Evolutionary conservation across 1,140 invertebrate genomes (phyloP).

Genomic region (Drosophila santomea): DNA sequence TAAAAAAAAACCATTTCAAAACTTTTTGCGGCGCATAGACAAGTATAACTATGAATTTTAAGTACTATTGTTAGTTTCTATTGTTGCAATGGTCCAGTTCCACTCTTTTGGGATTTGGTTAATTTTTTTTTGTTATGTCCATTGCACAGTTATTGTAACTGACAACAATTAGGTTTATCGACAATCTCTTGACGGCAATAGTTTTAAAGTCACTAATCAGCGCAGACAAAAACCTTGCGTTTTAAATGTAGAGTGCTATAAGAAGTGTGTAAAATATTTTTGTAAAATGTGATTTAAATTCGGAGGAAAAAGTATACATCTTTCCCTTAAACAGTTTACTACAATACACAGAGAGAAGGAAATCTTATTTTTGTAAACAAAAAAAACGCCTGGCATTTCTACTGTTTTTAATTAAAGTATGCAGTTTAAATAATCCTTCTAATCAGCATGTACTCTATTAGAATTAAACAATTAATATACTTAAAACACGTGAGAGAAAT

Average conservation of each 20-base stretch:
- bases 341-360: no score
- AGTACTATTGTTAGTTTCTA: not conserved
- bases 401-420: no score
- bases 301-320: no score
- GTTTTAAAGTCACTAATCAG: not conserved
- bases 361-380: no score
- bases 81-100: constrained; percentile 59
- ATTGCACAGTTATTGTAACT: constrained; percentile 16
- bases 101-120: constrained; percentile 58
- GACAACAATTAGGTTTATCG: constrained; percentile 5
- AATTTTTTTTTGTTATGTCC: constrained; percentile 6
- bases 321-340: no score
- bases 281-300: not conserved
- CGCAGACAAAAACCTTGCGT: constrained; percentile 14
- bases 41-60: constrained; percentile 30
- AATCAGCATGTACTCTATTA: no score
- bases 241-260: not conserved
- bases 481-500: no score
- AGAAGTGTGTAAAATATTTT: not conserved
- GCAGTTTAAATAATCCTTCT: no score
- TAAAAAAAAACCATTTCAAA: constrained; percentile 31
- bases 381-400: no score
- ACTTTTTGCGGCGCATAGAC: constrained; percentile 73
- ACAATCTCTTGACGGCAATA: not conserved
- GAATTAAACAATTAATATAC: no score